Evolutionary conservation across 2,888 invertebrate genomes (phyloP), one percentile per base, ranked within the genome.

Genomic region (Clanis bilineata): DNA sequence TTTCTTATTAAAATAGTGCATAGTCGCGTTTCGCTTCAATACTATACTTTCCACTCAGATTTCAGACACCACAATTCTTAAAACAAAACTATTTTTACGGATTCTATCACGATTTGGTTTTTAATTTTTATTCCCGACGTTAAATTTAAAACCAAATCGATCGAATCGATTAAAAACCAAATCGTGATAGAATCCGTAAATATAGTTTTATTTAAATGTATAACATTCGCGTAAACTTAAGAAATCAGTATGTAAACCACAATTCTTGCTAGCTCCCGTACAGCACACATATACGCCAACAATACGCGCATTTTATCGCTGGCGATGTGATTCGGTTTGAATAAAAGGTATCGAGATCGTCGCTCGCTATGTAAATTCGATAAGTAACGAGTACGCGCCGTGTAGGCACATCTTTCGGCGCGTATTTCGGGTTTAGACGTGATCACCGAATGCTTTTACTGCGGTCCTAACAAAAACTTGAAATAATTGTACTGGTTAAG

Each of bases 251-350:
- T n/a, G n/a, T n/a, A n/a, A n/a, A n/a, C 4, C 15, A 18, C 10
- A 5, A 51, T 32, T 4, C 15, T 51, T 51, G 25, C 39, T 18
- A 25, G 58, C 47, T 58, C 58, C 47, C 25, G 39, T 23, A 38
- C 58, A 47, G 51, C 25, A 58, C 38, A 47, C 47, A 58, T 51
- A 25, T 18, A 58, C 58, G 39, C 12, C 38, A 38, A 25, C 47
- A 39, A 64, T 63, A 66, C 64, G 59, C 61, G 61, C 68, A 66
- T 66, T 69, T 69, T 68, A 71, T 69, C 65, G 66, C 63, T 60
- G 62, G 64, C 61, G 65, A 67, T 72, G 72, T 72, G 67, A 73
- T 72, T 71, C 67, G 69, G 74, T 74, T 76, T 72, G 69, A 71
- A 72, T 71, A 72, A 69, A 73, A 71, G 69, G 71, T 70, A 72